These are phyloP conservation scores for Melieria picta DNA, from an alignment of 2,888 invertebrate genomes.

Conservation along the genomic window DNA sequence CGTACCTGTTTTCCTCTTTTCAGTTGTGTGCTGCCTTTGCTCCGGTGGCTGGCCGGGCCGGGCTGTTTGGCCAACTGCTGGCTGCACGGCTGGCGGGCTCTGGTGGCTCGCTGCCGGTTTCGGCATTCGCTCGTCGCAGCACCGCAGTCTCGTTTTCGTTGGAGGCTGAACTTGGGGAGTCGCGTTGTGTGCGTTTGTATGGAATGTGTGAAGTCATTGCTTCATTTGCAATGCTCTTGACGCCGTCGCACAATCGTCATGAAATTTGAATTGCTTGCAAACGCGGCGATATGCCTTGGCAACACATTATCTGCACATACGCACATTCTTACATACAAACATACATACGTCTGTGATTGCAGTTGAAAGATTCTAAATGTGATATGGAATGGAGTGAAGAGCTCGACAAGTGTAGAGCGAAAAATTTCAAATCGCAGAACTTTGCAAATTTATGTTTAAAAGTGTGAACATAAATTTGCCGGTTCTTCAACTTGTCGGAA, in stretches of 20 bases:
- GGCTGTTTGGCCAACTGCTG: constrained; percentile 7
- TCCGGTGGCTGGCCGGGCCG: background rate
- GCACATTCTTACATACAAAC: background rate
- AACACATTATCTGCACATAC: too few species aligned
- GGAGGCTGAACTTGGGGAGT: background rate
- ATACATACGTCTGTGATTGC: background rate
- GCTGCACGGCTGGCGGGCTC: constrained; percentile 4
- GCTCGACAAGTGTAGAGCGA: too few species aligned
- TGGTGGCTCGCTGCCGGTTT: background rate
- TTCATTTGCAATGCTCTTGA: constrained; percentile 12
- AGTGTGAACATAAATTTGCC: background rate
- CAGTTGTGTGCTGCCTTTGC: background rate
- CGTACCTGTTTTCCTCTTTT: background rate
- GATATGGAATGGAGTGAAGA: too few species aligned
- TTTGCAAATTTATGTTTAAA: background rate
- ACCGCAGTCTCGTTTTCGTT: background rate
- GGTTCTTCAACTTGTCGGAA: constrained; percentile 29
- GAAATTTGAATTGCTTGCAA: too few species aligned
- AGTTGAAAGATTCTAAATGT: background rate
- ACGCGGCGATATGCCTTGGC: too few species aligned
- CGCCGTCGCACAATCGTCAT: too few species aligned
- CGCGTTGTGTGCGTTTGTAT: constrained; percentile 3
- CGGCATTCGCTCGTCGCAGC: background rate
- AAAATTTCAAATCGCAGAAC: too few species aligned
- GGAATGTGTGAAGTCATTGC: constrained; percentile 36